Evolutionary conservation across 2,113 vertebrate species (phyloP).

Genomic region (Machaerirhynchus nigripectus): DNA sequence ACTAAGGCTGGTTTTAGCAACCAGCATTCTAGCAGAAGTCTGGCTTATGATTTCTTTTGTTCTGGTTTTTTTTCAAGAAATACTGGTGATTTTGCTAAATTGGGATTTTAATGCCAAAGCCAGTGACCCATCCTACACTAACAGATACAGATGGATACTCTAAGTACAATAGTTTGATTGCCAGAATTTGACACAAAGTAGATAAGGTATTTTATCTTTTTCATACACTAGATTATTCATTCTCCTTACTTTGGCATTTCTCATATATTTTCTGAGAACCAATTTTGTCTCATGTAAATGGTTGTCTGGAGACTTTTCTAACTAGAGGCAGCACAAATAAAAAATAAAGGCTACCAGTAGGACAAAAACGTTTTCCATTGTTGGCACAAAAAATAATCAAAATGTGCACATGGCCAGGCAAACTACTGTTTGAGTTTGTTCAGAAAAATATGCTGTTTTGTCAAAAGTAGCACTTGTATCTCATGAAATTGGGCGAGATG

Average conservation of each 20-base stretch:
- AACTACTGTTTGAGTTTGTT: neutral
- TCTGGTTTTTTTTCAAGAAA: neutral
- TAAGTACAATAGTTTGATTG: neutral
- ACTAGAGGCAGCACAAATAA: neutral
- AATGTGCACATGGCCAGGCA: neutral
- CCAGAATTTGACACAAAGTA: neutral
- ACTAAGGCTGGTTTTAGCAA: neutral
- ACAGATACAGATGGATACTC: neutral
- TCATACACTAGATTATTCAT: neutral
- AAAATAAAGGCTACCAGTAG: neutral
- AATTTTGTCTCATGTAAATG: neutral
- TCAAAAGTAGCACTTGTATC: neutral
- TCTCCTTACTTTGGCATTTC: neutral
- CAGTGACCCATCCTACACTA: neutral
- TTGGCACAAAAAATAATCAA: neutral
- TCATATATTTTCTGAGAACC: neutral
- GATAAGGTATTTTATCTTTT: neutral
- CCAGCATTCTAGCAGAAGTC: neutral
- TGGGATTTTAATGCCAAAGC: neutral
- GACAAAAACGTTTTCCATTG: neutral
- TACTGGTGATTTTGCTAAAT: neutral
- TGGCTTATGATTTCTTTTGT: neutral
- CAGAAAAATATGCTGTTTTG: neutral
- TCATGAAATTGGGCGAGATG: neutral
- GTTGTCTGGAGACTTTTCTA: neutral